Base-by-base conservation (phyloP, 2,888 invertebrate species). In the Micoletzkya japonica region DNA sequence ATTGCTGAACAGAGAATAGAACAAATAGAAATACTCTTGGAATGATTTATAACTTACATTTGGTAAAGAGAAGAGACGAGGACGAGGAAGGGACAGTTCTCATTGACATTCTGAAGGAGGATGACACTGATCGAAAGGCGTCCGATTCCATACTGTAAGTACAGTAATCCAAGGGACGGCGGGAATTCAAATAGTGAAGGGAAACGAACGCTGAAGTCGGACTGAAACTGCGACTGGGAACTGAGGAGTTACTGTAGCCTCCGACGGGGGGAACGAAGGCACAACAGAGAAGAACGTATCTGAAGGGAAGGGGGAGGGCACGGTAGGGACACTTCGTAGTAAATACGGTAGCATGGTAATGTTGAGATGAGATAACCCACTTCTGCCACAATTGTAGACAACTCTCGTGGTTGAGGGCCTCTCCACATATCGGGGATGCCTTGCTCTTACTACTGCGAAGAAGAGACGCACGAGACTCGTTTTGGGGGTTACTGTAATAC, bases 401-500 rank as follows among this genome's bases (percentile, higher is more conserved):
- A 39, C 93, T 91, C 86, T 96, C 96, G 37, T 85, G 82, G n/a
- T 77, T 81, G 26, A 84, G 72, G 30, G 79, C 58, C 58, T 82
- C 82, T 26, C 79, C 79, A 64, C 81, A 81, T 26, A 83, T 69
- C n/a, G 80, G 77, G 14, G 76, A 77, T 1, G 76, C 76, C 70
- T 85, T 85, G 73, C 80, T 81, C 73, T 85, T 85, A 75, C 86
- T 87, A 77, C 93, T 91, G 71, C 97, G 90, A 73, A 98, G 88
- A 32, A 98, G 89, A 0, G 96, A 96, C 0, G 96, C 95, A 77
- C 97, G 90, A 85, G 95, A 95, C 86, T 98, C 97, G 86, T 92
- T 95, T 34, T 95, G 93, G 20, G 95, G 95, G 26, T 94, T 95
- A 87, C 83, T 84, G 76, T 24, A 84, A 77, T 6, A n/a, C n/a